Evolutionary conservation across 2,797 vertebrate species (phyloP), one percentile per base, ranked within the genome.

Genomic region (Chelon auratus): DNA sequence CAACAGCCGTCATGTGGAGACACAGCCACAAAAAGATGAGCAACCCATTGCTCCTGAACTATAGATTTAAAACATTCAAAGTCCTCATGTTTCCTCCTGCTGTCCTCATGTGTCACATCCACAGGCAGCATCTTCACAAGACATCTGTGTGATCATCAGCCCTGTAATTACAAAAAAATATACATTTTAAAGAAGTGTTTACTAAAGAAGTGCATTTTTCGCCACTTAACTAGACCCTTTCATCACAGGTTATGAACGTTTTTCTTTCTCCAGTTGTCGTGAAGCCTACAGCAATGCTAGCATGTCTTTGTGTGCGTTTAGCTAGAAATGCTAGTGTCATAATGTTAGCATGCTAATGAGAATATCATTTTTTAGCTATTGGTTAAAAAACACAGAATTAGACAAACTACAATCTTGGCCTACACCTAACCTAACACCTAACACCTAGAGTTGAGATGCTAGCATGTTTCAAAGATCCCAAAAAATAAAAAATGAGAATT

Each of bases 1-100:
- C 55, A 70, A 77, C 61, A 71, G 67, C 47, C 60, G 75, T 72
- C 76, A 70, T 0, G 67, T 68, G 72, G 22, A 74, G 64, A 43
- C 39, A 18, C 55, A 52, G 6, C 61, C 39, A 78, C 24, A 30
- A 61, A 71, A 26, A 30, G 36, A 40, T 40, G 50, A 78, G 62
- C 52, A 56, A 51, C 18, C 42, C 81, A 87, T 85, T 55, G 53
- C 48, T 68, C 17, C 8, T 24, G 13, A 30, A 62, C 18, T 61
- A 56, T 15, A 67, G 18, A 68, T 62, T 51, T 48, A 62, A 62
- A 40, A 65, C 52, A 17, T 47, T 26, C 24, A 26, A 26, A 48
- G 1, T 80, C 50, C 26, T 72, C 40, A 5, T 30, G 39, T 56
- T 68, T 78, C 68, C 55, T 82, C 24, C 54, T 50, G 47, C 24